Base-by-base conservation (phyloP, 2,888 invertebrate species). In the Tolmerus cingulatus region DNA sequence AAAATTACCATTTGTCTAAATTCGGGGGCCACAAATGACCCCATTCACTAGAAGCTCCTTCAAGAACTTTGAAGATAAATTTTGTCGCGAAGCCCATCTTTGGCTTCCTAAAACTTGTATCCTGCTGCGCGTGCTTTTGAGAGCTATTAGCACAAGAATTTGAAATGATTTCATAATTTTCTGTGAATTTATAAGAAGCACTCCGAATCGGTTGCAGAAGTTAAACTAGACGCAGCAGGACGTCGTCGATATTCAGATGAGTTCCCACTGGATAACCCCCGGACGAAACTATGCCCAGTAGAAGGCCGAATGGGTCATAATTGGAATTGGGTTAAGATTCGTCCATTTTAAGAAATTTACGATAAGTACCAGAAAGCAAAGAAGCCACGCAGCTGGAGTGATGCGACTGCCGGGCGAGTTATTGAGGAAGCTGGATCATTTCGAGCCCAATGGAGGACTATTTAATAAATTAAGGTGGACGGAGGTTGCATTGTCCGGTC, bases 331-430 rank as follows among this genome's bases (percentile, higher is more conserved):
- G 37, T 66, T 66, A 57, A 82, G 57, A 82, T 82, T 82, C 37
- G 57, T 82, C 57, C 82, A 82, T 57, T 82, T 82, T 82, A 57
- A 66, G 57, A 82, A 82, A 82, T 82, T 82, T 82, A 82, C 37
- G 82, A 57, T 57, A 66, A 82, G 66, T 82, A 57, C 82, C 82
- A 82, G 82, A 82, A 37, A n/a, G 34, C 57, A 55, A 66, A 51
- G 82, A 82, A 82, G 57, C 34, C 82, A 82, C 82, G 82, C 82
- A 57, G 82, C 57, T 66, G 57, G 82, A 82, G 51, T n/a, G 55
- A 55, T 81, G 16, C 55, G 27, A 23, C 16, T 8, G 9, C 37
- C 34, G 34, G 51, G 27, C 23, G 27, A 46, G 27, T 85, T 85
- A 85, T 85, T 74, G 74, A 85, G 74, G 85, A 85, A 85, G 85